Evolutionary conservation across 1,140 invertebrate genomes (phyloP).

Genomic region (Coenobita brevimanus): DNA sequence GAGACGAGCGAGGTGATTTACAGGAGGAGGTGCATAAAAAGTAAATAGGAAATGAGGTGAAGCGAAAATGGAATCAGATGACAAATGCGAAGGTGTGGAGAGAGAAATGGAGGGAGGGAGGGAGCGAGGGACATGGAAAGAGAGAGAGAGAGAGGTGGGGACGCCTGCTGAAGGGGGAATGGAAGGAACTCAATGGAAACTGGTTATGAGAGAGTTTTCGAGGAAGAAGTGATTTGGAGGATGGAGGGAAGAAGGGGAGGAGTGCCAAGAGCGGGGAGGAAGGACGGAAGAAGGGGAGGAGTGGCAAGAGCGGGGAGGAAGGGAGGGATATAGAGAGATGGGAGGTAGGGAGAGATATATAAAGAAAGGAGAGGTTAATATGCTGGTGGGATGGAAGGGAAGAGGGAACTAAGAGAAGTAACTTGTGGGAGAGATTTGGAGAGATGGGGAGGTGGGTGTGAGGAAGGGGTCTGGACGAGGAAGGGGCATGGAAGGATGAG

Average conservation of each 20-base stretch:
- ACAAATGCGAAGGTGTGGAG: background rate
- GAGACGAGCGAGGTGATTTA: background rate
- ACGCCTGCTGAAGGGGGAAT: background rate
- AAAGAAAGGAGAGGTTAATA: slow-evolving; percentile 4
- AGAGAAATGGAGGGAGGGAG: background rate
- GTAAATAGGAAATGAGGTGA: background rate
- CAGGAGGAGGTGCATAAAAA: background rate
- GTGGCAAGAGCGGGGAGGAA: no score
- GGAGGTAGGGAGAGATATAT: slow-evolving; percentile 18
- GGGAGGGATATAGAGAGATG: no score
- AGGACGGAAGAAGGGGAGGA: no score
- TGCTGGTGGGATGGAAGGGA: background rate
- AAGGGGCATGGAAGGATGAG: background rate
- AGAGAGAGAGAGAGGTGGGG: background rate
- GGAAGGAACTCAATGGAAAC: background rate
- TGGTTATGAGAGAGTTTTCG: background rate
- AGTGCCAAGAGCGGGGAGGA: no score
- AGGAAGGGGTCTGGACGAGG: background rate
- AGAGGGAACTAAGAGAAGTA: background rate
- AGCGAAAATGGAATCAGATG: background rate
- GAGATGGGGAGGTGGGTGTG: background rate
- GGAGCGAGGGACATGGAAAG: background rate
- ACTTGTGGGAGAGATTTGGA: background rate
- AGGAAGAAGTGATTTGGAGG: background rate
- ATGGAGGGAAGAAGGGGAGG: background rate